Evolutionary conservation across 2,888 invertebrate genomes (phyloP).

Genomic region (Agapetus fuscipes): DNA sequence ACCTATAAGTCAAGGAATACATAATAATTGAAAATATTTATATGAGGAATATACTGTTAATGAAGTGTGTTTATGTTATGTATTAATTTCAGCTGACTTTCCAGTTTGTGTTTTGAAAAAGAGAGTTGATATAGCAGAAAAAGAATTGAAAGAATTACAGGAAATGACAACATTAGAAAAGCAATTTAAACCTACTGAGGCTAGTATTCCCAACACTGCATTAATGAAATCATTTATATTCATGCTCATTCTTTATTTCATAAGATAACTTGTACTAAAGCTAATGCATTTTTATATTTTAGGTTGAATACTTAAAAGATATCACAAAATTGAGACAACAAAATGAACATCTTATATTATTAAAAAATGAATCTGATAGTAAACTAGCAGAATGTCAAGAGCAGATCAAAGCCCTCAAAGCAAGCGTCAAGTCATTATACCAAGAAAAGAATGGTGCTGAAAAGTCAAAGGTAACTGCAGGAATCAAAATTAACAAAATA

Average conservation of each 20-base stretch:
- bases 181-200: conserved; percentile 37
- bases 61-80: too few relatives aligned
- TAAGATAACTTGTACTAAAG: background rate
- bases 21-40: too few relatives aligned
- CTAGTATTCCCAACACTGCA: conserved; percentile 24
- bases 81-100: too few relatives aligned
- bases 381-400: conserved; percentile 29
- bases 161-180: conserved; percentile 53
- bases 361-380: conserved; percentile 25
- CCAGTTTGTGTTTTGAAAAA: too few relatives aligned
- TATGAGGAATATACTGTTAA: too few relatives aligned
- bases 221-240: background rate
- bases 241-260: background rate
- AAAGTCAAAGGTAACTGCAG: conserved; percentile 22
- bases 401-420: conserved; percentile 16
- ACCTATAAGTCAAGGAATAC: too few relatives aligned
- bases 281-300: conserved; percentile 22
- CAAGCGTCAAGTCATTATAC: background rate
- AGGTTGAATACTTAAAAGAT: conserved; percentile 39
- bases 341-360: conserved; percentile 23
- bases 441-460: conserved; percentile 17
- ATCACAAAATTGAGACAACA: conserved; percentile 30
- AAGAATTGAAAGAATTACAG: conserved; percentile 43
- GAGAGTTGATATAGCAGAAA: too few relatives aligned
- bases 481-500: conserved; percentile 1